A percentile compares a stretch with the other conserved stretches of the same genome.
phyloP scores from a whole-genome alignment of 1,140 invertebrate genomes.

The Hetaerina americana region DNA sequence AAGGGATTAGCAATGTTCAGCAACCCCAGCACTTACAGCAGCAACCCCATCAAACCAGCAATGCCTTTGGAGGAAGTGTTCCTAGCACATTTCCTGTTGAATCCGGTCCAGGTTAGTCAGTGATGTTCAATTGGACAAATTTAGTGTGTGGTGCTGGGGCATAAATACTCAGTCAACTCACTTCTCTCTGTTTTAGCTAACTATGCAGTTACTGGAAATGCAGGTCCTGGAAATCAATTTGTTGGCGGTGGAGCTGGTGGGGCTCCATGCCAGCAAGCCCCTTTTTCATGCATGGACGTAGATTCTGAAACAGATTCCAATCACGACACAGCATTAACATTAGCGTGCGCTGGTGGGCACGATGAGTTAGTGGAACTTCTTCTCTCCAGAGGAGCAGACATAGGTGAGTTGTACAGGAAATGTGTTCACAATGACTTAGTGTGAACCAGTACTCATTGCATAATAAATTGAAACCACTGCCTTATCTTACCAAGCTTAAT shows the following conservation, averaged over 20 bases:
- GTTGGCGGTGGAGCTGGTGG: not conserved
- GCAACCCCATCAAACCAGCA: slow-evolving; percentile 12
- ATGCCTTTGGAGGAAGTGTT: not conserved
- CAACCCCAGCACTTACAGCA: not conserved
- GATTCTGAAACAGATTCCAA: slow-evolving; percentile 96
- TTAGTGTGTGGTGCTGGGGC: too few relatives aligned
- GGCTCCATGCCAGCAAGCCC: slow-evolving; percentile 20
- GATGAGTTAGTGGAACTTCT: slow-evolving; percentile 88
- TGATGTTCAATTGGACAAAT: not conserved
- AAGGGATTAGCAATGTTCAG: too few relatives aligned
- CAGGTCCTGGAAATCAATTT: not conserved
- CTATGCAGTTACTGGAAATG: not conserved
- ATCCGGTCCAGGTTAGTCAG: slow-evolving; percentile 7
- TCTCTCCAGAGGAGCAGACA: slow-evolving; percentile 78
- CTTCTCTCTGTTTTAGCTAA: too few relatives aligned
- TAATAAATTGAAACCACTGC: too few relatives aligned
- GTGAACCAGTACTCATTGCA: too few relatives aligned
- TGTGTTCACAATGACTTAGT: too few relatives aligned
- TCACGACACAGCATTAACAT: slow-evolving; percentile 93
- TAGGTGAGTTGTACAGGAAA: slow-evolving; percentile 45
- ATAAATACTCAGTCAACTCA: too few relatives aligned
- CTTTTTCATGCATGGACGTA: slow-evolving; percentile 66
- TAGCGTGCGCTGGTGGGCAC: slow-evolving; percentile 94
- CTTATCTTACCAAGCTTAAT: too few relatives aligned
- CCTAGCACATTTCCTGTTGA: not conserved